These are phyloP conservation scores for Nothoprocta pentlandii DNA, from an alignment of 2,113 vertebrate genomes.

Conservation along the genomic window DNA sequence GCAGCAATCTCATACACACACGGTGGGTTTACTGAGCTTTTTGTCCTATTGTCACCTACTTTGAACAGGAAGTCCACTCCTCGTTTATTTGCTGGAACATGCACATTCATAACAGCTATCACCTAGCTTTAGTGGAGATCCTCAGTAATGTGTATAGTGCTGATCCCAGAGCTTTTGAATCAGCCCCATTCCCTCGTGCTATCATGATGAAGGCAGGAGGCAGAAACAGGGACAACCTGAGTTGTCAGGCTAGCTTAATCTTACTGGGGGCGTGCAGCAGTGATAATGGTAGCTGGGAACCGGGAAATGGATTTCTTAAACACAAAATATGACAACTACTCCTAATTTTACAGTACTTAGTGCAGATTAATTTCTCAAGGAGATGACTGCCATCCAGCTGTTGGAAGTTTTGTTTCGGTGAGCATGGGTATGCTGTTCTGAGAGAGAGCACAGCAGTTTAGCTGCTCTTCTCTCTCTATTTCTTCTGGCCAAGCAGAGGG, in stretches of 20 bases:
- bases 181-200: neutral
- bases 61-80: neutral
- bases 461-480: neutral
- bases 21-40: neutral
- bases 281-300: fast-evolving
- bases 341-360: neutral
- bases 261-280: neutral
- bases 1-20: neutral
- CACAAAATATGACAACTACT: neutral
- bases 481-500: neutral
- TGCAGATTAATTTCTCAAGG: neutral
- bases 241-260: neutral
- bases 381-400: neutral
- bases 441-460: neutral
- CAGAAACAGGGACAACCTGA: neutral
- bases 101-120: neutral
- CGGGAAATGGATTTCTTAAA: neutral
- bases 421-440: fast-evolving
- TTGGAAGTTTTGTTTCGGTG: neutral
- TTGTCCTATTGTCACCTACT: neutral
- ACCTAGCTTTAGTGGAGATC: neutral
- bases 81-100: neutral
- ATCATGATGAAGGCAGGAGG: neutral
- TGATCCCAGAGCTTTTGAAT: neutral
- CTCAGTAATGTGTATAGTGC: neutral